Conservation (phyloP, 2,888 invertebrate species). For the Bellardia pandia region DNA sequence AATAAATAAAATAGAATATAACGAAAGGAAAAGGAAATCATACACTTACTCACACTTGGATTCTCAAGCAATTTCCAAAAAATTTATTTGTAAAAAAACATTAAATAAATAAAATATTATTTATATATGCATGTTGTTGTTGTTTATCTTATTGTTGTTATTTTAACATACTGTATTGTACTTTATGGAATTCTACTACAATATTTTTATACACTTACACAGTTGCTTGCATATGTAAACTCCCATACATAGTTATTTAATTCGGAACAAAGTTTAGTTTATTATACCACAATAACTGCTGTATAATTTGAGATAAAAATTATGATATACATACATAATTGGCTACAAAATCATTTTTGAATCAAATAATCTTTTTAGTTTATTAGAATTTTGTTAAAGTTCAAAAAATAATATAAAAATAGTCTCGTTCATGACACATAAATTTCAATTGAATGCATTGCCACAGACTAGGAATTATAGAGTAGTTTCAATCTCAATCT, state of each 20-base stretch:
- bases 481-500: too few species aligned
- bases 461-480: too few species aligned
- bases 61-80: background rate
- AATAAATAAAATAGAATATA: slow-evolving; percentile 36
- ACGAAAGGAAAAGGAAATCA: background rate
- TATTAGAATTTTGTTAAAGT: slow-evolving; percentile 3
- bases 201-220: background rate
- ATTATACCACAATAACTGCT: slow-evolving; percentile 6
- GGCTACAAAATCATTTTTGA: background rate
- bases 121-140: slow-evolving; percentile 16
- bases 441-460: too few species aligned
- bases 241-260: slow-evolving; percentile 17
- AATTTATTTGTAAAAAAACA: background rate
- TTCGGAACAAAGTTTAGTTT: slow-evolving; percentile 8
- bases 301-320: slow-evolving; percentile 9
- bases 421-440: too few species aligned
- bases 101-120: slow-evolving; percentile 37
- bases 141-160: background rate
- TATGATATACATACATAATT: too few species aligned
- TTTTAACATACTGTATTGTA: background rate
- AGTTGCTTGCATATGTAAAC: background rate
- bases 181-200: background rate
- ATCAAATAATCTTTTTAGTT: background rate
- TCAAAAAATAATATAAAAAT: background rate
- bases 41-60: background rate